Base-by-base conservation (phyloP, 2,797 vertebrate species). In the Lycodopsis pacificus region DNA sequence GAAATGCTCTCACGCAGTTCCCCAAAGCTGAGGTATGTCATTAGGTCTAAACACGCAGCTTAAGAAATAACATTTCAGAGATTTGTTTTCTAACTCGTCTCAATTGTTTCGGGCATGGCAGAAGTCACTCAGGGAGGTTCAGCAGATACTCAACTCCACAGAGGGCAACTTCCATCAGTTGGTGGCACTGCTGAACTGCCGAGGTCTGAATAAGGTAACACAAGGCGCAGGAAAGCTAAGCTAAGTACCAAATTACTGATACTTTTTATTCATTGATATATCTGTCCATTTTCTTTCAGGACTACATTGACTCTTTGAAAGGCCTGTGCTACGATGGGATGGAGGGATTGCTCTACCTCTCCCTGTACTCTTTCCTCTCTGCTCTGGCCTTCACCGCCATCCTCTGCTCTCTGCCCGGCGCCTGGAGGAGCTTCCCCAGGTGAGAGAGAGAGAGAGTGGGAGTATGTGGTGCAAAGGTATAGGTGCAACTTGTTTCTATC, bases 101-200 rank as follows among this genome's bases (percentile, higher is more conserved):
- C 1, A 8, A n/a, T 25, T 71, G 61, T 62, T 79, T 7, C 30
- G 7, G 20, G 56, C 4, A 3, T 40, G 64, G 63, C 91, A 98
- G 97, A 96, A 94, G 86, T 95, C 95, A 49, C 95, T 98, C 91
- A 89, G 95, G 89, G 96, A 96, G 70, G 94, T 97, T 79, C 97
- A 98, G 88, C 96, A 96, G 93, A 97, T 96, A 27, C 94, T 98
- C 73, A 98, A 98, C 71, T 91, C 92, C 79, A 98, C 97, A 0
- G 97, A 98, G 89, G 96, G 96, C 25, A 97, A 96, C 91, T 97
- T 98, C 81, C 97, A 98, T 86, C 97, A 98, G 88, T 76, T 98
- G 80, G 96, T 98, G 85, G 97, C 97, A 0, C 93, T 97, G 8
- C 93, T 98, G 38, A 97, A 98, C 91, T 98, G 97, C 76, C 88